Base-by-base conservation (phyloP, 1,140 invertebrate species). In the Sinella curviseta region DNA sequence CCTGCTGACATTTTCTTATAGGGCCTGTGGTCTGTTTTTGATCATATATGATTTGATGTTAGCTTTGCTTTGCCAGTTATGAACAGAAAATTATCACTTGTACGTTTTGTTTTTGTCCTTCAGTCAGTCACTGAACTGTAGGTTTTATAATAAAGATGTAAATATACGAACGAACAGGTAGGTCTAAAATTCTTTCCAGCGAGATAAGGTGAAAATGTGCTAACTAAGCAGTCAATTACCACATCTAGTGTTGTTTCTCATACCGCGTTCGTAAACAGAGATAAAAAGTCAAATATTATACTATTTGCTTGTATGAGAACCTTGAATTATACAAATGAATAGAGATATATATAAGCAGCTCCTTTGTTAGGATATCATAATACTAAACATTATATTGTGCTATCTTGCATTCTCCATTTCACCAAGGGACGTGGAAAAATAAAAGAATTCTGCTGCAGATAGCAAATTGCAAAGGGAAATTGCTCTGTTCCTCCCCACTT, bases 1-100 rank as follows among this genome's bases (percentile, higher is more conserved):
- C 33, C 33, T 73, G 70, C 33, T 36, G 73, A 75, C 73, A 75
- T 75, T 70, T 70, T 70, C 1, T 65, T n/a, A 60, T 26, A 4
- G 4, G 24, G 57, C 8, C 57, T 48, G 4, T 4, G 4, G 39
- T 8, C 39, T 48, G 39, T 17, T 48, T 48, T 48, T 48, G n/a
- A n/a, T n/a, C n/a, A n/a, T n/a, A n/a, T n/a, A n/a, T n/a, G n/a
- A 20, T 48, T 48, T 48, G 8, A 12, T 48, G 8, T 12, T 12
- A 48, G 39, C 20, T 48, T 48, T 48, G 24, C 26, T 65, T n/a
- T 26, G 57, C 24, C 16, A 65, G 57, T 65, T n/a, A 26, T n/a
- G n/a, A n/a, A n/a, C n/a, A n/a, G n/a, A n/a, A n/a, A n/a, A n/a
- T n/a, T n/a, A n/a, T n/a, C n/a, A n/a, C n/a, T n/a, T n/a, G n/a